Evolutionary conservation across 2,113 vertebrate genomes (phyloP).

Genomic region (Gnathonemus longibarbis): DNA sequence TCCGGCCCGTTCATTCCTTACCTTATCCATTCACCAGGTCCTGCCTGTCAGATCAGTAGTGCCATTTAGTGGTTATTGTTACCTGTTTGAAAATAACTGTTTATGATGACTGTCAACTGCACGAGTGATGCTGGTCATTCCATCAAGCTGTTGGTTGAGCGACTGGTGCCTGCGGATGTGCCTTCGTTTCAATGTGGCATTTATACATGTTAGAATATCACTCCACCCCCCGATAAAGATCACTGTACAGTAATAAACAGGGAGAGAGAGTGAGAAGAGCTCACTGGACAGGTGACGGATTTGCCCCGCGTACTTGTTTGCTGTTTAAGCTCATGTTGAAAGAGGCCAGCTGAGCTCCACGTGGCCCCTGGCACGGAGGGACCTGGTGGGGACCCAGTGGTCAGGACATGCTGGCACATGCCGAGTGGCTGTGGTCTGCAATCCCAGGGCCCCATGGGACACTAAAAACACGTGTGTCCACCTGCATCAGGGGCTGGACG

Average conservation of each 20-base stretch:
- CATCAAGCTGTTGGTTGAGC: background rate
- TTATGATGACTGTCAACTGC: background rate
- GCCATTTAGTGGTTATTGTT: background rate
- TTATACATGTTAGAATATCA: background rate
- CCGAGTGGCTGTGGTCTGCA: background rate
- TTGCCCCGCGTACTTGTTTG: background rate
- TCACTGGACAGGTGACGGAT: background rate
- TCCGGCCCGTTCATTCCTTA: background rate
- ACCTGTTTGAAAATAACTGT: background rate
- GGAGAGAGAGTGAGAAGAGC: background rate
- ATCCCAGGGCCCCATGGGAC: background rate
- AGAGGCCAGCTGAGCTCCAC: background rate
- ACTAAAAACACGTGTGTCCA: conserved; percentile 13
- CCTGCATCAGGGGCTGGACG: background rate
- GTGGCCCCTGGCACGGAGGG: background rate
- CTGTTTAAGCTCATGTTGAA: background rate
- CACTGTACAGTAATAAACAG: background rate
- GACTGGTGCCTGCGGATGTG: background rate
- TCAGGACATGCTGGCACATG: background rate
- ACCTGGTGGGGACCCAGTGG: background rate
- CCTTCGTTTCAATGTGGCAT: background rate
- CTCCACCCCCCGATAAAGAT: background rate
- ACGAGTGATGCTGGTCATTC: background rate
- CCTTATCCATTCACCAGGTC: background rate
- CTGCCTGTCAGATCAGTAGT: background rate